Evolutionary conservation across 2,797 vertebrate genomes (phyloP).

Genomic region (Pantherophis vulpinus): DNA sequence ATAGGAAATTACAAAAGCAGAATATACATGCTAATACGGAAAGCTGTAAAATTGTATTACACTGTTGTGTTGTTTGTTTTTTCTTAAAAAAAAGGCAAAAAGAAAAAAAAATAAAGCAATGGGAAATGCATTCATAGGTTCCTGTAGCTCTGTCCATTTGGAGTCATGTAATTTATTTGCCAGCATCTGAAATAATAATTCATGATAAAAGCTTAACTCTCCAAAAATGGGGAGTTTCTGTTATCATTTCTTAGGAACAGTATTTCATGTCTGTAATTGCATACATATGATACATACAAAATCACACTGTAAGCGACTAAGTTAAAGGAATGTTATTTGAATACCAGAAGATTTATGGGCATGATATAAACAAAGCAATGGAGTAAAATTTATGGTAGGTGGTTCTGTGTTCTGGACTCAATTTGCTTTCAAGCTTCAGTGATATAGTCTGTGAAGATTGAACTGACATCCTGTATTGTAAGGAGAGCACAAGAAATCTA

Average conservation of each 20-base stretch:
- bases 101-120: not conserved
- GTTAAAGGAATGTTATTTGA: accelerated
- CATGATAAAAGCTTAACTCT: not conserved
- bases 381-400: not conserved
- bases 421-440: not conserved
- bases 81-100: no score
- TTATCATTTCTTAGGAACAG: not conserved
- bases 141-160: not conserved
- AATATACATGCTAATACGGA: no score
- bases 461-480: not conserved
- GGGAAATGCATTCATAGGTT: not conserved
- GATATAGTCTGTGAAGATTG: not conserved
- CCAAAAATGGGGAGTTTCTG: not conserved
- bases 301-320: not conserved
- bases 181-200: not conserved
- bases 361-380: not conserved
- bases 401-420: not conserved
- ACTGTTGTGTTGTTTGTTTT: no score
- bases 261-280: not conserved
- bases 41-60: no score
- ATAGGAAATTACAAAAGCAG: no score
- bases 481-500: not conserved
- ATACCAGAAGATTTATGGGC: not conserved
- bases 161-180: not conserved
- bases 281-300: not conserved